Conservation (phyloP, 1,140 invertebrate species). For the Aphis craccivora region DNA sequence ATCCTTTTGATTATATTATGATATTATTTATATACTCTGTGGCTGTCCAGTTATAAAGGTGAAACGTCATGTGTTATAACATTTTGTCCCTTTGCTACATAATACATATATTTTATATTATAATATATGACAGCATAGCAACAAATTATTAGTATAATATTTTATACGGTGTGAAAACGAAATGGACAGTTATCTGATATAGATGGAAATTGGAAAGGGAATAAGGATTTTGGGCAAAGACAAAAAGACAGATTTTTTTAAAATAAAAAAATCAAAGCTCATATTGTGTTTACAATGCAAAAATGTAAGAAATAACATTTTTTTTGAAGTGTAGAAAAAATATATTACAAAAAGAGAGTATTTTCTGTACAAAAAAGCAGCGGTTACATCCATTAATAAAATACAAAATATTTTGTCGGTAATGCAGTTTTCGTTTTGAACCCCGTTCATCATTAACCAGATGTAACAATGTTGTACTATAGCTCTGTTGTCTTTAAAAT, state of each 20-base stretch:
- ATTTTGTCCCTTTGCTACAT: too few relatives aligned
- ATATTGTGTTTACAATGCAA: background rate
- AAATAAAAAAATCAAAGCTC: background rate
- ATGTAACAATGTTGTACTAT: background rate
- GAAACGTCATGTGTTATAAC: too few relatives aligned
- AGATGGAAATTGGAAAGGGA: background rate
- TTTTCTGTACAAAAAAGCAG: background rate
- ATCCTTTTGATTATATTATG: too few relatives aligned
- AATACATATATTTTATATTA: too few relatives aligned
- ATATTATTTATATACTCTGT: too few relatives aligned
- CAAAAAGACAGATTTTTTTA: background rate
- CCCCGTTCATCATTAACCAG: background rate
- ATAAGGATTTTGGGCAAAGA: background rate
- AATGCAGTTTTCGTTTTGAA: background rate
- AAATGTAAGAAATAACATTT: background rate
- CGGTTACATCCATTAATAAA: constrained; percentile 17
- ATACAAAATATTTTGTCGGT: constrained; percentile 3
- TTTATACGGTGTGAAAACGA: background rate
- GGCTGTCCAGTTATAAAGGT: too few relatives aligned
- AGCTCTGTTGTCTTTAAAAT: background rate
- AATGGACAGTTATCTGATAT: background rate
- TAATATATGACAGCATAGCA: background rate
- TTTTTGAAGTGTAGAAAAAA: background rate
- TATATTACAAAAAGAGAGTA: background rate
- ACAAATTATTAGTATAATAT: background rate